These are phyloP conservation scores for Epinephelus coioides DNA, from an alignment of 2,797 vertebrate species.

Conservation along the genomic window DNA sequence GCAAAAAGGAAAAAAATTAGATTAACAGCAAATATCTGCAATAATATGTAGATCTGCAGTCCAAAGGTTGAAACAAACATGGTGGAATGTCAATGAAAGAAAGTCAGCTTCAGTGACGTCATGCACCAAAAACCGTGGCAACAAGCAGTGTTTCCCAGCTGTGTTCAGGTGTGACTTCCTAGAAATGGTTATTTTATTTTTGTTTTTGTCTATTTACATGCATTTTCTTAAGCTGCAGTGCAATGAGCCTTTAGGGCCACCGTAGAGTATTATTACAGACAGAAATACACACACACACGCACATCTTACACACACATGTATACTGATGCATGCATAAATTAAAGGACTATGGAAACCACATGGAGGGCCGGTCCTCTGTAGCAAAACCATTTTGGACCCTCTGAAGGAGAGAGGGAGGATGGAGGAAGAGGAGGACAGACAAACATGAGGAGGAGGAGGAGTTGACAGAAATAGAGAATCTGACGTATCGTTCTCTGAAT, in stretches of 20 bases:
- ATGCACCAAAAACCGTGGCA: not conserved
- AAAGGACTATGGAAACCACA: conserved; percentile 15
- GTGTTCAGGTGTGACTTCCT: too few species aligned
- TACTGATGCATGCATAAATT: conserved; percentile 20
- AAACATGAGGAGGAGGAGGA: conserved; percentile 1
- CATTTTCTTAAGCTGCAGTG: not conserved
- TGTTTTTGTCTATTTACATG: not conserved
- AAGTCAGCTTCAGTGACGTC: too few species aligned
- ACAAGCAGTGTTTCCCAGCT: not conserved
- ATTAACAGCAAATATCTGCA: not conserved
- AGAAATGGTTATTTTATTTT: not conserved
- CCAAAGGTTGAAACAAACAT: not conserved
- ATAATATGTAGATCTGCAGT: too few species aligned
- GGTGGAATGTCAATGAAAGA: too few species aligned
- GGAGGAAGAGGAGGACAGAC: conserved; percentile 20
- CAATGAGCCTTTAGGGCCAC: conserved; percentile 1
- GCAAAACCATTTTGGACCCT: conserved; percentile 52
- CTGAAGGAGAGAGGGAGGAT: conserved; percentile 20
- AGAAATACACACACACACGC: conserved; percentile 15
- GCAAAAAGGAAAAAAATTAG: not conserved
- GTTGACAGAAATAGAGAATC: conserved; percentile 49
- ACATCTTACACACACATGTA: conserved; percentile 9
- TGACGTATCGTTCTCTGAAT: conserved; percentile 74
- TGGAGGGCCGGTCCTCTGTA: conserved; percentile 60
- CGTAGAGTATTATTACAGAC: conserved; percentile 6